Evolutionary conservation across 2,888 invertebrate species (phyloP).

Genomic region (Zaprionus lineosus): DNA sequence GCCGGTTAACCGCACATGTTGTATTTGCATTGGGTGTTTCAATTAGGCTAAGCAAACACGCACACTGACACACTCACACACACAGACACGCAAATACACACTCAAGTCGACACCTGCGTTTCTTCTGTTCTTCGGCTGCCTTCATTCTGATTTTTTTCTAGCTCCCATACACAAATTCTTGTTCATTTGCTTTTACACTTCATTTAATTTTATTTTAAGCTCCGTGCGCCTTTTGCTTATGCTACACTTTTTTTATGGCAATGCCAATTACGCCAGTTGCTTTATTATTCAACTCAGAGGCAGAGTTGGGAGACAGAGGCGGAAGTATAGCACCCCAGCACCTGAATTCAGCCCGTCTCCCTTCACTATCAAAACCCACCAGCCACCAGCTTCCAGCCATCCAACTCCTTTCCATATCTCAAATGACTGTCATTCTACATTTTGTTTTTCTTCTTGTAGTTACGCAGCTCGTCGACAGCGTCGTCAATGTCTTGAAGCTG

Average conservation of each 20-base stretch:
- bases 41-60: slow-evolving; percentile 64
- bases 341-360: neutral
- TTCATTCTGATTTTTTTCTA: slow-evolving; percentile 6
- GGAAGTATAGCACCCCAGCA: neutral
- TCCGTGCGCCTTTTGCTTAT: slow-evolving; percentile 43
- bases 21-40: slow-evolving; percentile 56
- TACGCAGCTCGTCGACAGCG: slow-evolving; percentile 34
- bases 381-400: slow-evolving; percentile 3
- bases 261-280: slow-evolving; percentile 70
- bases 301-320: no score
- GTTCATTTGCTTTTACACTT: slow-evolving; percentile 52
- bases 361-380: neutral
- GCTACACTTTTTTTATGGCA: slow-evolving; percentile 38
- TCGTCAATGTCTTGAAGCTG: slow-evolving; percentile 58
- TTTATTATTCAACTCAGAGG: slow-evolving; percentile 58
- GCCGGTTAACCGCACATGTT: slow-evolving; percentile 20
- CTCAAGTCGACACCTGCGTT: neutral
- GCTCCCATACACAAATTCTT: slow-evolving; percentile 20
- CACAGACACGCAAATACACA: neutral
- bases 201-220: slow-evolving; percentile 63
- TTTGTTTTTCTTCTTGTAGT: slow-evolving; percentile 7
- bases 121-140: neutral
- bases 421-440: slow-evolving; percentile 56
- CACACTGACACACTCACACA: slow-evolving; percentile 12
- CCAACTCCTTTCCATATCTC: slow-evolving; percentile 9